Base-by-base conservation (phyloP, 2,888 invertebrate species). In the Eutolmus rufibarbis region DNA sequence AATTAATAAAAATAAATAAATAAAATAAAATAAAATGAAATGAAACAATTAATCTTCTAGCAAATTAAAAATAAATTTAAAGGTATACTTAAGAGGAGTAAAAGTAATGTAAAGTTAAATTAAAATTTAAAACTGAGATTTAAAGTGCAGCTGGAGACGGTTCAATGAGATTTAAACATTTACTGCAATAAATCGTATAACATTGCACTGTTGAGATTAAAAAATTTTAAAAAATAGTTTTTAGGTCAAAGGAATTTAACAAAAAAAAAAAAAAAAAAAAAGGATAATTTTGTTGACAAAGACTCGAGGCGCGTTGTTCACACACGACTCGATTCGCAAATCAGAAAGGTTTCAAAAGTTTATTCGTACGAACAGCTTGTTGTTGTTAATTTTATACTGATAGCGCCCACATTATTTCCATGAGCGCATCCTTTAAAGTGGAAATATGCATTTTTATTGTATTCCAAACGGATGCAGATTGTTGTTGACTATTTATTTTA, bases 121-220 rank as follows among this genome's bases (percentile, higher is more conserved):
- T 51, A n/a, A 34, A 19, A 77, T 19, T 79, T 79, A 79, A 34
- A 79, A 79, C 37, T 46, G 16, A 51, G 31, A 51, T 12, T 79
- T n/a, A 46, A 79, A 31, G 28, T 12, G 51, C 46, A 19, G 43
- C 51, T 28, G 51, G 51, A 46, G 43, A 51, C 51, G 66, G 40
- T 82, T 82, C 57, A 51, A 82, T 82, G 34, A 82, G 57, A 78
- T 40, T 40, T 19, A 78, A 78, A 57, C 56, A 82, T 57, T 66
- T 57, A 82, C 57, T 51, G 56, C 34, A 57, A 57, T 57, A 82
- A 57, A 37, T 57, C 56, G 56, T 57, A 40, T 76, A 37, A 37
- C 51, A 82, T 82, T 82, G 82, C 82, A 82, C 82, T 82, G 82
- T 82, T 82, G 82, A 82, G 8, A 82, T 82, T 82, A 82, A 82